Percentiles rank a stretch among this genome's conserved stretches.
Evolutionary conservation across 2,888 invertebrate genomes (phyloP).

Genomic region (Panzeria rudis): DNA sequence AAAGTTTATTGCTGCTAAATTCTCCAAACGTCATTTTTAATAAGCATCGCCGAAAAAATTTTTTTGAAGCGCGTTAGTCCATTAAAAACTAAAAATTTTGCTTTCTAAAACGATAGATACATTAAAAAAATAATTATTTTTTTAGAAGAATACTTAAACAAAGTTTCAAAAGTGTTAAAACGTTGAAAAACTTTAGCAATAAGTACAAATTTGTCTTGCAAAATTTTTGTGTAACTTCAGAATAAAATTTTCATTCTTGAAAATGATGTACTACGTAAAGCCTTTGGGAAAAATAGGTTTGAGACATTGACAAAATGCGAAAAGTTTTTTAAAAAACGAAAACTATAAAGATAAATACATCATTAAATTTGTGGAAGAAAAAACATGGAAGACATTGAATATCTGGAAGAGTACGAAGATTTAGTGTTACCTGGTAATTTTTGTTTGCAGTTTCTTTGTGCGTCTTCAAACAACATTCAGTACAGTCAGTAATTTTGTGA

Average conservation of each 20-base stretch:
- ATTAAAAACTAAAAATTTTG: slow-evolving; percentile 38
- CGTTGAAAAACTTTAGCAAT: neutral
- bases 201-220: neutral
- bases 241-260: slow-evolving; percentile 18
- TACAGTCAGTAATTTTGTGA: slow-evolving; percentile 62
- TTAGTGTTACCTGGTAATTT: slow-evolving; percentile 80
- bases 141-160: neutral
- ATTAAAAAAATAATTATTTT: slow-evolving; percentile 12
- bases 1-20: slow-evolving; percentile 1
- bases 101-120: neutral
- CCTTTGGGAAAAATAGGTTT: slow-evolving; percentile 11
- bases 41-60: slow-evolving; percentile 40
- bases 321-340: slow-evolving; percentile 13
- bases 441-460: slow-evolving; percentile 6
- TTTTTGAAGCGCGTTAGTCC: slow-evolving; percentile 55
- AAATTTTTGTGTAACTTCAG: slow-evolving; percentile 21
- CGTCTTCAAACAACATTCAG: slow-evolving; percentile 29
- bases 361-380: slow-evolving; percentile 39
- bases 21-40: slow-evolving; percentile 33
- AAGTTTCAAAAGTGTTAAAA: neutral
- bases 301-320: slow-evolving; percentile 20
- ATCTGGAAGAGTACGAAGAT: slow-evolving; percentile 82
- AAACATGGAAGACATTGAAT: slow-evolving; percentile 82
- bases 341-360: slow-evolving; percentile 9
- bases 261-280: slow-evolving; percentile 29